These are phyloP conservation scores for Venustoraphidia nigricollis DNA, from an alignment of 2,888 invertebrate genomes.

Conservation along the genomic window DNA sequence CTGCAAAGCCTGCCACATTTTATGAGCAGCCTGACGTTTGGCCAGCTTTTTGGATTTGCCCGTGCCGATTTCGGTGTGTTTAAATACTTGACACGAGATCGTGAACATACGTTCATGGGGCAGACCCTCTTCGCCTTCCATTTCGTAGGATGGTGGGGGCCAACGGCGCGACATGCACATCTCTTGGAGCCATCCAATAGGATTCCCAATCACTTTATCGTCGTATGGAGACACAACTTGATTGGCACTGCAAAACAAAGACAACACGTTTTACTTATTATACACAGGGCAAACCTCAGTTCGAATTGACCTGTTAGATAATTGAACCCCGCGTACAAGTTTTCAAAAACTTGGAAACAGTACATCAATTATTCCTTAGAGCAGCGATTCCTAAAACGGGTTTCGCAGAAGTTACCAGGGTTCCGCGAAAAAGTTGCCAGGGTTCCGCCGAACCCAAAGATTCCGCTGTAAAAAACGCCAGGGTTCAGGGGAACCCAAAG, in stretches of 20 bases:
- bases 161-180: slow-evolving; percentile 92
- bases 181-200: slow-evolving; percentile 90
- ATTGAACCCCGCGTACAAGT: no score
- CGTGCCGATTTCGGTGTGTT: slow-evolving; percentile 68
- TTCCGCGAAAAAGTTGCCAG: no score
- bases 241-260: slow-evolving; percentile 18
- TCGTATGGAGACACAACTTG: slow-evolving; percentile 46
- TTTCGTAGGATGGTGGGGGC: slow-evolving; percentile 89
- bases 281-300: no score
- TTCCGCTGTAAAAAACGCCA: no score
- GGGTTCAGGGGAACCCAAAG: no score
- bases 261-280: no score
- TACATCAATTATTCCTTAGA: no score
- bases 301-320: no score
- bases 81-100: slow-evolving; percentile 77
- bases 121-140: slow-evolving; percentile 72
- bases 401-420: no score
- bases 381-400: no score
- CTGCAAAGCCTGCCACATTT: slow-evolving; percentile 79
- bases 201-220: slow-evolving; percentile 79
- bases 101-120: slow-evolving; percentile 92
- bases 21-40: slow-evolving; percentile 88
- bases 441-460: no score
- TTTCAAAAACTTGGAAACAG: no score
- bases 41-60: slow-evolving; percentile 95